phyloP scores from a whole-genome alignment of 2,888 invertebrate species.

The Bombylius discolor region DNA sequence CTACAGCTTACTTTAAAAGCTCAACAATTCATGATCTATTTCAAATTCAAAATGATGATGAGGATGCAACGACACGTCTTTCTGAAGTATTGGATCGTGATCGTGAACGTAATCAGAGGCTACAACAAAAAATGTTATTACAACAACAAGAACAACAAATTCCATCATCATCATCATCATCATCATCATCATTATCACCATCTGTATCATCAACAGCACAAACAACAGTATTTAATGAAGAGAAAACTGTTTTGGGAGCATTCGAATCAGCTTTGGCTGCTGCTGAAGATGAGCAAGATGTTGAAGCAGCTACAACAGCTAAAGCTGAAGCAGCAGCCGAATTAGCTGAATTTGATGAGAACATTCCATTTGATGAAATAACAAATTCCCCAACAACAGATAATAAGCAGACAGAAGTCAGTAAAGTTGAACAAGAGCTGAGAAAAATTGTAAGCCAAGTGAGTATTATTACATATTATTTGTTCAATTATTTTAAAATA shows the following conservation, averaged over 20 bases:
- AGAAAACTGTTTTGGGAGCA: slow-evolving; percentile 48
- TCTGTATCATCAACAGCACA: slow-evolving; percentile 12
- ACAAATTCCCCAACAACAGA: no score
- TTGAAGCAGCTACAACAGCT: slow-evolving; percentile 76
- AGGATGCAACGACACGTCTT: slow-evolving; percentile 45
- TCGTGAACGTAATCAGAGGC: slow-evolving; percentile 30
- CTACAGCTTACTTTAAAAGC: slow-evolving; percentile 87
- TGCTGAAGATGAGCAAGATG: slow-evolving; percentile 92
- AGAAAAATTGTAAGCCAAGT: slow-evolving; percentile 60
- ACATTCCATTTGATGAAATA: slow-evolving; percentile 68
- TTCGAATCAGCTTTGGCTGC: slow-evolving; percentile 76
- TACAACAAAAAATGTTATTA: slow-evolving; percentile 14
- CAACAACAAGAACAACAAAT: slow-evolving; percentile 8
- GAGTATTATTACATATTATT: slow-evolving; percentile 14
- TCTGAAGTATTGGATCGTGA: slow-evolving; percentile 43
- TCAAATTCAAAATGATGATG: slow-evolving; percentile 54
- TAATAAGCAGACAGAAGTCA: slow-evolving; percentile 41
- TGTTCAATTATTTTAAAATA: no score
- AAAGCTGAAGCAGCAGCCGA: slow-evolving; percentile 82
- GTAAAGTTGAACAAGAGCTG: slow-evolving; percentile 60
- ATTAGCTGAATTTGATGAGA: slow-evolving; percentile 91
- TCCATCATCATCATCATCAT: slow-evolving; percentile 14
- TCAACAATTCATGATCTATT: slow-evolving; percentile 91
- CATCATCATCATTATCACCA: slow-evolving; percentile 16
- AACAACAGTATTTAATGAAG: slow-evolving; percentile 30